phyloP scores from a whole-genome alignment of 2,888 invertebrate species.

The Leptinotarsa juncta region DNA sequence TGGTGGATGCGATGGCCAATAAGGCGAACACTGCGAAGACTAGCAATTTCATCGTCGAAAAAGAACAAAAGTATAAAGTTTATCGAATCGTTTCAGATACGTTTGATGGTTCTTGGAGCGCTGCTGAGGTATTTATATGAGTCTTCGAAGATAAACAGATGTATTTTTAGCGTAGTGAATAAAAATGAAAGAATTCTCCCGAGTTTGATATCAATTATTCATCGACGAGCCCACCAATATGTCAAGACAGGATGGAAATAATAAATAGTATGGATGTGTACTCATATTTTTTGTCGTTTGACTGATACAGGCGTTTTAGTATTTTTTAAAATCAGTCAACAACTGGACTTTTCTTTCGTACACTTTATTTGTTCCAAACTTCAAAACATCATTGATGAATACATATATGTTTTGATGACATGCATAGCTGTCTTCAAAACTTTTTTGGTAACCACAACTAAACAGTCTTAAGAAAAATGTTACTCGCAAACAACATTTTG shows the following conservation, averaged over 20 bases:
- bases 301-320: too few relatives aligned
- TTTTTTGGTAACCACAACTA: too few relatives aligned
- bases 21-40: constrained; percentile 44
- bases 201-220: background rate
- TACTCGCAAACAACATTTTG: too few relatives aligned
- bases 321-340: too few relatives aligned
- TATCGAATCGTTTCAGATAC: background rate
- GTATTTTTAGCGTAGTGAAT: background rate
- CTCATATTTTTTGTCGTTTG: background rate
- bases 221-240: background rate
- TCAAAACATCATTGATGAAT: too few relatives aligned
- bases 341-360: too few relatives aligned
- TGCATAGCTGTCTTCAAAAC: too few relatives aligned
- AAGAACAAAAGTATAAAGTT: background rate
- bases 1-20: constrained; percentile 36
- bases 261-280: background rate
- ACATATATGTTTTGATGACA: too few relatives aligned
- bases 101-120: background rate
- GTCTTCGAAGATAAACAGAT: background rate
- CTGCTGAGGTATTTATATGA: background rate
- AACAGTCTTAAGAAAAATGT: too few relatives aligned
- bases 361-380: too few relatives aligned
- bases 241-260: background rate
- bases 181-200: background rate
- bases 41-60: constrained; percentile 46